Evolutionary conservation across 2,888 invertebrate species (phyloP).

Genomic region (Zeuzera pyrina): DNA sequence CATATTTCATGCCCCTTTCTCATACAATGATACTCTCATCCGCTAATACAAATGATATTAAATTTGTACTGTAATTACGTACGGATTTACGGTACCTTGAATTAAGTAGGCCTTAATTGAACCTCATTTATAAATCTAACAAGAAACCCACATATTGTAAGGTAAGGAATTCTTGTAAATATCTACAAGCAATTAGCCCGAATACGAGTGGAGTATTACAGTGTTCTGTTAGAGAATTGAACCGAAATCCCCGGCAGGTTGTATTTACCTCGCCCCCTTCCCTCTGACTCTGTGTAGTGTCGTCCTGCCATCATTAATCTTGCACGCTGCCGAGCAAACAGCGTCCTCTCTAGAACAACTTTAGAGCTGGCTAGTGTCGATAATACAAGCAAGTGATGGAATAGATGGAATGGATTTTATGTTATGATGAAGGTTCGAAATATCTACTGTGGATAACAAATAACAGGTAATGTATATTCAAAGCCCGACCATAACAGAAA

Average conservation of each 20-base stretch:
- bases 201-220: conserved; percentile 32
- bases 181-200: conserved; percentile 42
- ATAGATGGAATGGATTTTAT: no score
- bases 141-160: conserved; percentile 25
- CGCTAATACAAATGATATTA: conserved; percentile 21
- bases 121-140: conserved; percentile 41
- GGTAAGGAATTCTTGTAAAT: conserved; percentile 31
- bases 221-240: no score
- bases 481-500: no score
- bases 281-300: conserved; percentile 32
- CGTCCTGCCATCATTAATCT: conserved; percentile 63
- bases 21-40: no score
- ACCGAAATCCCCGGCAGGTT: conserved; percentile 25
- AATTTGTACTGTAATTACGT: conserved; percentile 13
- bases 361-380: conserved; percentile 41
- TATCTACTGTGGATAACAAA: no score
- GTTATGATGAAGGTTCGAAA: no score
- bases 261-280: conserved; percentile 16
- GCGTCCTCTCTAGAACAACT: conserved; percentile 33
- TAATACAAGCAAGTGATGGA: conserved; percentile 13
- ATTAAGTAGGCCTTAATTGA: conserved; percentile 31
- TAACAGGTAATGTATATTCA: no score
- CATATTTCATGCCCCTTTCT: no score
- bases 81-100: conserved; percentile 11
- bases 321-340: conserved; percentile 50